Conservation (phyloP, 2,113 vertebrate genomes). For the Okapia johnstoni region DNA sequence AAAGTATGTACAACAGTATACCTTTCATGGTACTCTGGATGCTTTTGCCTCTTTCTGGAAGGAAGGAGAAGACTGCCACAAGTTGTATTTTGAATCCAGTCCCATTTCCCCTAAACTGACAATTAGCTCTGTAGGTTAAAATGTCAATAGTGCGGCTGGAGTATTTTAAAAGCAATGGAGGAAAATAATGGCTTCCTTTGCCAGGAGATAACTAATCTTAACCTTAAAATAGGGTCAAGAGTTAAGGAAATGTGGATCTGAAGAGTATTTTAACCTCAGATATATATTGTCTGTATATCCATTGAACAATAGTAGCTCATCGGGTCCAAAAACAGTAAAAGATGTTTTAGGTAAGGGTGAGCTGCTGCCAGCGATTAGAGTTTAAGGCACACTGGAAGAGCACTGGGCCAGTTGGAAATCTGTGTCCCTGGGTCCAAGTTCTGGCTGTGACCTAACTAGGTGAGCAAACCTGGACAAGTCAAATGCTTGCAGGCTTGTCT, state of each 20-base stretch:
- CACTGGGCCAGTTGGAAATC: not conserved
- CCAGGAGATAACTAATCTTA: not conserved
- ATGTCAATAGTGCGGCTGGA: not conserved
- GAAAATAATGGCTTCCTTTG: not conserved
- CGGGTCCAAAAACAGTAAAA: not conserved
- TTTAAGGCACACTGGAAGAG: not conserved
- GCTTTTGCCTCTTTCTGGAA: not conserved
- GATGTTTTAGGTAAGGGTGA: not conserved
- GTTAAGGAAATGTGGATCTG: not conserved
- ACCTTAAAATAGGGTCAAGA: not conserved
- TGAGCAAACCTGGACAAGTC: not conserved
- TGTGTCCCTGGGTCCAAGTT: not conserved
- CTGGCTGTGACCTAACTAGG: not conserved
- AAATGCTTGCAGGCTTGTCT: not conserved
- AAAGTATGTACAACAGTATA: not conserved
- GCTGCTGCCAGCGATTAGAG: not conserved
- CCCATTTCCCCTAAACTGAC: not conserved
- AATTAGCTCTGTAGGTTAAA: not conserved
- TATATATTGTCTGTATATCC: not conserved
- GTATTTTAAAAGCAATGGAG: not conserved
- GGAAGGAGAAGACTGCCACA: not conserved
- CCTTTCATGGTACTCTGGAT: not conserved
- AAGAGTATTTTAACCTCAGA: not conserved
- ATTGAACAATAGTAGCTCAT: not conserved
- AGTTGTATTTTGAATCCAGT: not conserved